A percentile compares a stretch with the other conserved stretches of the same genome.
Conservation (phyloP, 2,797 vertebrate species). For the Sebastolobus alascanus region DNA sequence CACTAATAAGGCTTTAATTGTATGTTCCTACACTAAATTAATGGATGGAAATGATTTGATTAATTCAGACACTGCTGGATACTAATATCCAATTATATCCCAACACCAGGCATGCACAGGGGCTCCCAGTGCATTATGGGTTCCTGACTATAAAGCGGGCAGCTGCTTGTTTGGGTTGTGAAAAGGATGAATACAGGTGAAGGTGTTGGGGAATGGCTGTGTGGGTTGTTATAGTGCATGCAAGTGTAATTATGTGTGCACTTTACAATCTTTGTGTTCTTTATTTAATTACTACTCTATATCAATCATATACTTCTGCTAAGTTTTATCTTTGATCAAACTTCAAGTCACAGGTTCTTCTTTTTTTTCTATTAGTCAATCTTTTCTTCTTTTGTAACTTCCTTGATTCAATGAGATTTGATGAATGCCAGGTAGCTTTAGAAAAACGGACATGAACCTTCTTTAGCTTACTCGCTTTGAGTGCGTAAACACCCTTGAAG, state of each 20-base stretch:
- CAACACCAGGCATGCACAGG: conserved; percentile 78
- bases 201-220: conserved; percentile 54
- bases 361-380: conserved; percentile 5
- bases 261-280: neutral
- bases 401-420: neutral
- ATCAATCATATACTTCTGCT: neutral
- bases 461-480: conserved; percentile 7
- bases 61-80: conserved; percentile 88
- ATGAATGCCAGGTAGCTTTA: conserved; percentile 1
- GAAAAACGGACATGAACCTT: neutral
- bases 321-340: neutral
- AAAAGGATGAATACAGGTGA: conserved; percentile 58
- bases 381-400: neutral
- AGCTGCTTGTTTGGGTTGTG: conserved; percentile 66
- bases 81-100: conserved; percentile 89
- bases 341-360: neutral
- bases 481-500: conserved; percentile 4
- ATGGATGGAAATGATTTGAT: conserved; percentile 89
- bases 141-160: conserved; percentile 62
- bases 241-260: conserved; percentile 39
- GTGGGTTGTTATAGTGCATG: conserved; percentile 24
- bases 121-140: conserved; percentile 78
- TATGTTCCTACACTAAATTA: conserved; percentile 91
- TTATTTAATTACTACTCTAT: neutral
- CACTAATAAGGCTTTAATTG: conserved; percentile 88